phyloP scores from a whole-genome alignment of 1,140 invertebrate genomes.

The Heterodera carotae region DNA sequence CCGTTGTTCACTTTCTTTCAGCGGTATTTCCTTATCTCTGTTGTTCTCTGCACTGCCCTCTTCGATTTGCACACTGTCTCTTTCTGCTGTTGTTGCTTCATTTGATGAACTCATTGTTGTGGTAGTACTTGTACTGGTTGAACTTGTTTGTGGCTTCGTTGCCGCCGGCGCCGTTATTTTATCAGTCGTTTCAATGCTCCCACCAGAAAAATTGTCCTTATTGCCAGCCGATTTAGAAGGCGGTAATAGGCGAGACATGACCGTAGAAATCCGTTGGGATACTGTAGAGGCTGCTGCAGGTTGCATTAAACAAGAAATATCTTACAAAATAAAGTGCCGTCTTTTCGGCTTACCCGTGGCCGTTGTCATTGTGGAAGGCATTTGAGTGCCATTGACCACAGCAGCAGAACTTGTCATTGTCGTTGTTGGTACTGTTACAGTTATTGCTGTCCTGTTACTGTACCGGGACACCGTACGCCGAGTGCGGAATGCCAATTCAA shows the following conservation, averaged over 20 bases:
- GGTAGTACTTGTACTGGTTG: neutral
- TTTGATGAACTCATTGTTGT: too few relatives aligned
- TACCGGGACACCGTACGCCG: neutral
- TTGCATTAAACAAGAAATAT: too few relatives aligned
- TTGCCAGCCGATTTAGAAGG: too few relatives aligned
- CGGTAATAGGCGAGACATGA: neutral
- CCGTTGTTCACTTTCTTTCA: too few relatives aligned
- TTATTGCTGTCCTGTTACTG: neutral
- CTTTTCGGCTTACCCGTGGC: too few relatives aligned
- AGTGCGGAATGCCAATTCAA: conserved; percentile 8
- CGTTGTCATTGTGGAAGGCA: neutral
- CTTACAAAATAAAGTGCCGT: too few relatives aligned
- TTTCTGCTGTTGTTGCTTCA: neutral
- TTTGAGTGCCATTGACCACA: neutral
- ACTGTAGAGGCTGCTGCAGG: neutral
- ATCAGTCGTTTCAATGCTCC: too few relatives aligned
- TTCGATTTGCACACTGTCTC: neutral
- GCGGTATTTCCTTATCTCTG: too few relatives aligned
- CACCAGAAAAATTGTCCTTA: too few relatives aligned
- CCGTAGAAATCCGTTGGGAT: neutral
- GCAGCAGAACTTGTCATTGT: too few relatives aligned
- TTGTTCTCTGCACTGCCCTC: too few relatives aligned
- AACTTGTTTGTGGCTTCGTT: neutral
- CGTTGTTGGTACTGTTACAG: neutral
- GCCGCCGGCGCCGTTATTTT: too few relatives aligned